phyloP scores from a whole-genome alignment of 2,888 invertebrate species.

The Caradrina kadenii region DNA sequence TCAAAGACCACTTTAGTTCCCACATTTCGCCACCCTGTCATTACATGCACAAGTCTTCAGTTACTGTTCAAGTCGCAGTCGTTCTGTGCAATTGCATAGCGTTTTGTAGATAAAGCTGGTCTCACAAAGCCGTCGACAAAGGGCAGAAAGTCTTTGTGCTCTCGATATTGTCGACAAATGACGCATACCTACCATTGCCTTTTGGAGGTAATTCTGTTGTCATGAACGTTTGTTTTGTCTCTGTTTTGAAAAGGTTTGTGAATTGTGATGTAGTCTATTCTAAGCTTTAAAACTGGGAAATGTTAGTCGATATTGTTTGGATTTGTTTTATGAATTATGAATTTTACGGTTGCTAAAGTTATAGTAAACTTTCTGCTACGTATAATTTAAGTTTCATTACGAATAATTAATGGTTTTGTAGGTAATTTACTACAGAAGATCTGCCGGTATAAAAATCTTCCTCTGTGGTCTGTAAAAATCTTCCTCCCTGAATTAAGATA shows the following conservation, averaged over 20 bases:
- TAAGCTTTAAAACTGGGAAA: not conserved
- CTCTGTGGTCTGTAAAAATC: no score
- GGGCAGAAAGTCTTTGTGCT: constrained; percentile 66
- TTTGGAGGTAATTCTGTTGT: constrained; percentile 48
- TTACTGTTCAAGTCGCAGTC: constrained; percentile 29
- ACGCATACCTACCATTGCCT: constrained; percentile 53
- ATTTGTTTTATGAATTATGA: not conserved
- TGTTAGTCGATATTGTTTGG: constrained; percentile 1
- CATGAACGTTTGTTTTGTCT: constrained; percentile 44
- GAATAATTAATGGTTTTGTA: not conserved
- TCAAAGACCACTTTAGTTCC: not conserved
- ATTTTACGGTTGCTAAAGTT: not conserved
- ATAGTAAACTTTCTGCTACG: not conserved
- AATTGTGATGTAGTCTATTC: constrained; percentile 29
- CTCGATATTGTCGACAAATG: constrained; percentile 68
- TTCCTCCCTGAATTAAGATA: no score
- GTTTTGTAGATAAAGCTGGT: constrained; percentile 65
- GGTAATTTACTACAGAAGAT: no score
- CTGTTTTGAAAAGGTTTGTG: constrained; percentile 37
- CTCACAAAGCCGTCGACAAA: constrained; percentile 66
- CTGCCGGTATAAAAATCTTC: no score
- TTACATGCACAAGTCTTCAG: constrained; percentile 12
- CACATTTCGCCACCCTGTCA: constrained; percentile 3
- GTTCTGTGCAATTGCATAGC: constrained; percentile 64
- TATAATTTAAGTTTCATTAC: not conserved